Evolutionary conservation across 2,797 vertebrate species (phyloP).

Genomic region (Petrocephalus sullivani): DNA sequence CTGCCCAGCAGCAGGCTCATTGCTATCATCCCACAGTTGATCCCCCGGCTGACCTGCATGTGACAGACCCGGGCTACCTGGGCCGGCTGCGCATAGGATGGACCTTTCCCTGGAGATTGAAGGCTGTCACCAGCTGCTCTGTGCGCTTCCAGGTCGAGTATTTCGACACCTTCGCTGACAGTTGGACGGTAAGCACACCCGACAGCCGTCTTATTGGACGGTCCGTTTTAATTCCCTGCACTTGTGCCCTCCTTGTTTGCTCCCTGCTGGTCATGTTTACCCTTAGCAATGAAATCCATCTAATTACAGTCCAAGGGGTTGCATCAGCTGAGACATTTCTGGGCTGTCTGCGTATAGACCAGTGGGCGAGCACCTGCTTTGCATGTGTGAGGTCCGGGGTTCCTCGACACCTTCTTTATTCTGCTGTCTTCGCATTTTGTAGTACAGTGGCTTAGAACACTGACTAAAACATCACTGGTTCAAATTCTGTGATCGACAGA

Average conservation of each 20-base stretch:
- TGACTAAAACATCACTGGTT: not conserved
- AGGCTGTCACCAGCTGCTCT: conserved; percentile 41
- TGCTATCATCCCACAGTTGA: conserved; percentile 43
- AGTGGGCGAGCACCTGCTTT: not conserved
- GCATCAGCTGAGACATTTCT: not conserved
- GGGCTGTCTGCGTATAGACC: not conserved
- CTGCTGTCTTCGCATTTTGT: not conserved
- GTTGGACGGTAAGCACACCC: conserved; percentile 52
- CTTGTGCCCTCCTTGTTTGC: not conserved
- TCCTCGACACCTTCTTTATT: not conserved
- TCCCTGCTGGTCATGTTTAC: not conserved
- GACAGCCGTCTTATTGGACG: not conserved
- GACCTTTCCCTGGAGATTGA: conserved; percentile 45
- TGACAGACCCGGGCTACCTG: conserved; percentile 54
- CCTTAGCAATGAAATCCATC: not conserved
- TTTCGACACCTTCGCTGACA: conserved; percentile 48
- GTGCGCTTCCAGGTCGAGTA: conserved; percentile 59
- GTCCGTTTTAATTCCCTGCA: not conserved
- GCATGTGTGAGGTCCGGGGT: not conserved
- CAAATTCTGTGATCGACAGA: not conserved
- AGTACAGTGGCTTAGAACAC: not conserved
- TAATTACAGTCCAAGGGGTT: not conserved
- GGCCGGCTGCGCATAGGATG: conserved; percentile 57
- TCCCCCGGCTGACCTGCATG: conserved; percentile 50
- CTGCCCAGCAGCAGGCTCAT: too few species aligned